These are phyloP conservation scores for Peromyscus aztecus DNA, from an alignment of 2,797 vertebrate species.

Conservation along the genomic window DNA sequence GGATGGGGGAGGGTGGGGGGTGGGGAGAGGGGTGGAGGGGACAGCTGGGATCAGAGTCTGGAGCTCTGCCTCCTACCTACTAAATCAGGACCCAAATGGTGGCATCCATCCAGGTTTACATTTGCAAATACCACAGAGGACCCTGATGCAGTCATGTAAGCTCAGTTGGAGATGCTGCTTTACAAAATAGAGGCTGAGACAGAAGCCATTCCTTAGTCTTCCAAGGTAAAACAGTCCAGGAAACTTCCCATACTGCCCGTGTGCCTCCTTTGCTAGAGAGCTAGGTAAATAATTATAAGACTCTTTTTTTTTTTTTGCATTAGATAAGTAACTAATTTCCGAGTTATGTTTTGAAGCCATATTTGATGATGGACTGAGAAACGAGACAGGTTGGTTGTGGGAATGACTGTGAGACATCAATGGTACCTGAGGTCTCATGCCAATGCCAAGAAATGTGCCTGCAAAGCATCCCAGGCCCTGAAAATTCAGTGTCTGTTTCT, in stretches of 20 bases:
- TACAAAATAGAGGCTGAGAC: not conserved
- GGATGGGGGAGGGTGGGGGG: too few species aligned
- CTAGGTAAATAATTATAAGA: not conserved
- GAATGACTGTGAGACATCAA: not conserved
- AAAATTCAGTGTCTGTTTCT: not conserved
- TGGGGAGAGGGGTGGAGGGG: not conserved
- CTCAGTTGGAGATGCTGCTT: not conserved
- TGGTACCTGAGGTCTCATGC: not conserved
- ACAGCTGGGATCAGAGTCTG: not conserved
- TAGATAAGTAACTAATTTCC: not conserved
- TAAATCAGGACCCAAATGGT: not conserved
- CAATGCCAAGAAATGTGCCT: not conserved
- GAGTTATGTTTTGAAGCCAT: not conserved
- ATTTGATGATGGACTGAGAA: not conserved
- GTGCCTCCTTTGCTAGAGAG: not conserved
- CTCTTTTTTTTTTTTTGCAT: not conserved
- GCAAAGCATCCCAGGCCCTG: not conserved
- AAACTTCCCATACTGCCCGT: not conserved
- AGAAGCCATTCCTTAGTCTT: not conserved
- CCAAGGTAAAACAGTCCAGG: not conserved
- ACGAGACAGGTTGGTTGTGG: not conserved
- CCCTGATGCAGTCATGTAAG: not conserved
- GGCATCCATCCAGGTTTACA: not conserved
- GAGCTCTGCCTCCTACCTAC: not conserved
- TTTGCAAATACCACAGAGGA: not conserved